Evolutionary conservation across 2,888 invertebrate genomes (phyloP).

Genomic region (Eugnorisma glareosa): DNA sequence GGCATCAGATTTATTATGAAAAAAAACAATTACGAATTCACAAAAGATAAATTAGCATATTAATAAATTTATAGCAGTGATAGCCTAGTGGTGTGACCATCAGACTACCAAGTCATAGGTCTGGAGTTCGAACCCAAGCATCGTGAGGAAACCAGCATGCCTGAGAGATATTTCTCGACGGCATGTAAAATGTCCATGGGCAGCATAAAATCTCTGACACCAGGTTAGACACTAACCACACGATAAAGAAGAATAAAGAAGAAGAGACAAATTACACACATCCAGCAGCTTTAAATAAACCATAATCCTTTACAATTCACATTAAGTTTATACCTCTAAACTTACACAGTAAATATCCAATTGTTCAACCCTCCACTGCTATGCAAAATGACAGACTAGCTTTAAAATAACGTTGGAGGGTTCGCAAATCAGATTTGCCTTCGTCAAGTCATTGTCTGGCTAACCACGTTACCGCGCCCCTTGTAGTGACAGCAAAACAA

Average conservation of each 20-base stretch:
- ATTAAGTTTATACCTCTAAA: conserved; percentile 59
- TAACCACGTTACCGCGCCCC: conserved; percentile 85
- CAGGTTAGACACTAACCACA: too few relatives aligned
- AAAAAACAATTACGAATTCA: background rate
- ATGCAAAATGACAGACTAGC: conserved; percentile 87
- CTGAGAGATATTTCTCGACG: too few relatives aligned
- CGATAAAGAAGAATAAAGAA: too few relatives aligned
- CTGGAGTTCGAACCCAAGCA: too few relatives aligned
- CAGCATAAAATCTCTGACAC: too few relatives aligned
- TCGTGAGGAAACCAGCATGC: too few relatives aligned
- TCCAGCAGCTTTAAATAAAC: conserved; percentile 18
- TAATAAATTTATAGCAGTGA: too few relatives aligned
- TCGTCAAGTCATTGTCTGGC: conserved; percentile 89
- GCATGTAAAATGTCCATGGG: too few relatives aligned
- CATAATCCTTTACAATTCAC: conserved; percentile 46
- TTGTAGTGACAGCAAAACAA: conserved; percentile 77
- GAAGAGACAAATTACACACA: conserved; percentile 7
- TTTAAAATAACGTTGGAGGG: conserved; percentile 89
- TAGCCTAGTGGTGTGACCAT: too few relatives aligned
- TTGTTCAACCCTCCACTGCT: conserved; percentile 69
- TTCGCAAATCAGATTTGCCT: conserved; percentile 89
- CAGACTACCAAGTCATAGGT: too few relatives aligned
- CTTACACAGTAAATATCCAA: conserved; percentile 60
- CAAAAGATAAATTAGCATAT: conserved; percentile 25
- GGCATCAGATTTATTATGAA: background rate